Base-by-base conservation (phyloP, 2,888 invertebrate genomes). In the Branchipolynoe longqiensis region DNA sequence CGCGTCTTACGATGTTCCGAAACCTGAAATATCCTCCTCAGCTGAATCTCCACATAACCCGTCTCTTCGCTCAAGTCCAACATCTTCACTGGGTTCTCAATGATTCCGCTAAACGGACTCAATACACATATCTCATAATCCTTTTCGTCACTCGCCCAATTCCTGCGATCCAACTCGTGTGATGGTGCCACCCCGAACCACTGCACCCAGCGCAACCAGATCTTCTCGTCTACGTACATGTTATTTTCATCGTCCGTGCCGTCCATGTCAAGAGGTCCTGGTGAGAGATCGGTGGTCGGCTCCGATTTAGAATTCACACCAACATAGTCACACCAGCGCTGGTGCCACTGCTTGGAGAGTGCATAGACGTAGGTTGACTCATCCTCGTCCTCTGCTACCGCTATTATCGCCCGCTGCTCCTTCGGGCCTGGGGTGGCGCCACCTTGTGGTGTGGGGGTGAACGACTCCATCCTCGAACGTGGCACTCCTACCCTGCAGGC, bases 101-200 rank as follows among this genome's bases (percentile, higher is more conserved):
- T 78, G 2, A 88, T 86, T 6, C 86, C 87, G 78, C 86, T 84
- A 54, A 86, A 88, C 0, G 89, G 89, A 81, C 87, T 88, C 41
- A 89, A 82, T 3, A 88, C 81, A 31, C 88, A 88, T 25, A 89
- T 83, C 74, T 89, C 89, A 82, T 88, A 89, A n/a, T 88, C 87
- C 84, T 88, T 88, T 48, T 89, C 89, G 74, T 89, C 89, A 33
- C 87, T 88, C 1, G 88, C 87, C 86, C 86, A 88, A 84, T 88
- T 88, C 14, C 88, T 73, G 33, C 91, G 85, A 48, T 89, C 88
- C 12, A 90, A 86, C 54, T 87, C 86, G 62, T 89, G 89, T 0
- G 64, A 62, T 6, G 78, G 69, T 18, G 87, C 86, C 0, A 90
- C 64, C 0, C 91, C 90, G 86, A 89, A 90, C 90, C 90, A 90